phyloP scores from a whole-genome alignment of 2,888 invertebrate species.

The Ophion costatus region DNA sequence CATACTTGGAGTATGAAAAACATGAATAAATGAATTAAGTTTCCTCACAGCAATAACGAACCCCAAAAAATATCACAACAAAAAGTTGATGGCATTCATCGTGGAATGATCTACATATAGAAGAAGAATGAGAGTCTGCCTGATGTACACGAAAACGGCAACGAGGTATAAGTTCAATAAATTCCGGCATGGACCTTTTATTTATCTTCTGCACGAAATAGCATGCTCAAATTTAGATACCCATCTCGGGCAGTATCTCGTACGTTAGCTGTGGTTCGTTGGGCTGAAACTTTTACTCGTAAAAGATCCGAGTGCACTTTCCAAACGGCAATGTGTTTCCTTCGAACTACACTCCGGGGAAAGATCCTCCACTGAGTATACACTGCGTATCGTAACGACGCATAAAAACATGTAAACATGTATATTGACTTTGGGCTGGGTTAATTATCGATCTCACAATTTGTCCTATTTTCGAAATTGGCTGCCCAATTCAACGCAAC shows the following conservation, averaged over 20 bases:
- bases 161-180: conserved; percentile 41
- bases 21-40: not conserved
- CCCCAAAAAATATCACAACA: too few species aligned
- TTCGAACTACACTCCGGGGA: conserved; percentile 24
- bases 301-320: conserved; percentile 40
- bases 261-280: conserved; percentile 24
- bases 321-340: conserved; percentile 54
- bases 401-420: conserved; percentile 1
- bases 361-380: conserved; percentile 11
- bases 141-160: conserved; percentile 23
- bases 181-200: conserved; percentile 12
- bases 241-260: conserved; percentile 33
- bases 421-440: conserved; percentile 1
- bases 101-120: not conserved
- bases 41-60: not conserved
- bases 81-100: not conserved
- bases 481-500: conserved; percentile 17
- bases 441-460: conserved; percentile 29
- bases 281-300: conserved; percentile 45
- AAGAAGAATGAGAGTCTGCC: not conserved
- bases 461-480: conserved; percentile 10
- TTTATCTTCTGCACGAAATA: conserved; percentile 12
- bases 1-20: not conserved
- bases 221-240: conserved; percentile 39
- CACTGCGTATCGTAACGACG: conserved; percentile 10